Evolutionary conservation across 2,888 invertebrate genomes (phyloP), one percentile per base, ranked within the genome.

Genomic region (Scaptomyza flava): DNA sequence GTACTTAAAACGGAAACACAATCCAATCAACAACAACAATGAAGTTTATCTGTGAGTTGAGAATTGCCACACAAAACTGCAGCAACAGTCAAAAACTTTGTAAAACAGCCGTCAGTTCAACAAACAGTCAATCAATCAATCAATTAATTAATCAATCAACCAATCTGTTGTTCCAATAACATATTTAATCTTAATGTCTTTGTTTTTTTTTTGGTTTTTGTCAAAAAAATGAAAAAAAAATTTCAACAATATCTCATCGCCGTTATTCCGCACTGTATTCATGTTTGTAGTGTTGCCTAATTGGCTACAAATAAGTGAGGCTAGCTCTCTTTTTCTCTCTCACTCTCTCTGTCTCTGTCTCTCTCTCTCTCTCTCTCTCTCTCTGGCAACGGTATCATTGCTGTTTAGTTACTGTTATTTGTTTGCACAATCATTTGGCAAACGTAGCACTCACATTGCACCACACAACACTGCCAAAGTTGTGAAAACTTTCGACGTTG

Each of bases 1-100:
- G 67, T 66, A 69, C 52, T 51, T 54, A 50, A 63, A 65, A 69
- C 58, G 51, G 69, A 77, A 77, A 77, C 73, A 76, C 77, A 72
- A 74, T 74, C 62, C 63, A 77, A 66, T 64, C 60, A 68, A 60
- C 52, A 62, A 72, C 42, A 67, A 63, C 52, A 67, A 72, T 30
- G 48, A 69, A 51, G 33, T 42, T 42, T 45, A 48, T 52, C 54
- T 71, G 65, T 71, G 70, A 71, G 70, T 71, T 65, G 54, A 59
- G 17, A 61, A 67, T 56, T 67, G 59, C 58, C 72, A 72, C 51
- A 62, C 42, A 60, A 52, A 62, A 67, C 72, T 59, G 42, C 67
- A 63, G 68, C 58, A 72, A 68, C 47, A 65, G 62, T 42, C 52
- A 48, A 47, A 46, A 36, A 30, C 31, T 65, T 65, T 23, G 34